Evolutionary conservation across 2,888 invertebrate species (phyloP), one percentile per base, ranked within the genome.

Genomic region (Matsumyia berberina): DNA sequence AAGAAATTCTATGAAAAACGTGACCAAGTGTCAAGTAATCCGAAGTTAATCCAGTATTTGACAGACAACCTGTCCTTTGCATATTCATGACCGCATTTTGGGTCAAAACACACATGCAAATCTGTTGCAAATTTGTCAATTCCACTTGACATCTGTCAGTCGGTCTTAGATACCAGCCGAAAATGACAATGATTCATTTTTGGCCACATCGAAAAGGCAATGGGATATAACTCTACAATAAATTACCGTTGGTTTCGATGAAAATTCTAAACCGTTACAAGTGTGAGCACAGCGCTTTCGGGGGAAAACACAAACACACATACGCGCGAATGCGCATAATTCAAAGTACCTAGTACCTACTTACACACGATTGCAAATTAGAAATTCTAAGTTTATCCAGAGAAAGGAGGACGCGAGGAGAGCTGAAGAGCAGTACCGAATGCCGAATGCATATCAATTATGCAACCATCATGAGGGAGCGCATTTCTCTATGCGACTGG

Each of bases 361-460:
- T 19, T 15, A 60, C 44, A 35, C 33, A 24, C 62, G 51, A 76
- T 81, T 62, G 79, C 74, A 74, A 82, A 85, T 80, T 80, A 80
- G 57, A 78, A 74, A 66, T 80, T 80, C 85, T 80, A 80, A 85
- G 74, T 70, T 80, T 80, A 85, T 80, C 85, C 79, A 85, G 70
- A 74, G 55, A 57, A 69, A 49, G 39, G 31, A n/a, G 12, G 8
- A 33, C 17, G 8, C 9, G 15, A 31, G 1, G 35, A 15, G 0
- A 12, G 31, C n/a, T 42, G 55, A 37, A 42, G 53, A 67, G 39
- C 35, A 49, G 64, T 44, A 77, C 44, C 35, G 74, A 83, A 73
- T 70, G 79, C 85, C 70, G 64, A 85, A 85, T 76, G 85, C 80
- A 85, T 85, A 85, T 85, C 85, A 85, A 85, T 85, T 85, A 85